Conservation (phyloP, 2,888 invertebrate genomes). For the Mythimna loreyi region DNA sequence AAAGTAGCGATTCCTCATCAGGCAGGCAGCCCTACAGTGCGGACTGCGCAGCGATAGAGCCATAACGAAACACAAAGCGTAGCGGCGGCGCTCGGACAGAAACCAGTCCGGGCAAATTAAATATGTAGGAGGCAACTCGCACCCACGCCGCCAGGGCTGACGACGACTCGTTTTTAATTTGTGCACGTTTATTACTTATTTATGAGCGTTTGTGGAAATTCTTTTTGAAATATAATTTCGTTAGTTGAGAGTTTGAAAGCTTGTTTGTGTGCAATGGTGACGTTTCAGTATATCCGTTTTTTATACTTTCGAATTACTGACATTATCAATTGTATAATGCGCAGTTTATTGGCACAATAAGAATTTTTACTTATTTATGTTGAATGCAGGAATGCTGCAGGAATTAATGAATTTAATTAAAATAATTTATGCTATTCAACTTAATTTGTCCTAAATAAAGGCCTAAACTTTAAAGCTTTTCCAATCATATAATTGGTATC, state of each 20-base stretch:
- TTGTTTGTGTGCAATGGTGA: conserved; percentile 21
- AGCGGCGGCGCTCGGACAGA: conserved; percentile 84
- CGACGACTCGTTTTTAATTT: conserved; percentile 53
- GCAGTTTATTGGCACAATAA: background rate
- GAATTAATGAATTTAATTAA: background rate
- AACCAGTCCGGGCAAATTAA: conserved; percentile 90
- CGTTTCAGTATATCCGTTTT: conserved; percentile 6
- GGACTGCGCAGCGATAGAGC: conserved; percentile 82
- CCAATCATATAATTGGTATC: background rate
- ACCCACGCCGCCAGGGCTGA: conserved; percentile 74
- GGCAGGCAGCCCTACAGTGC: conserved; percentile 69
- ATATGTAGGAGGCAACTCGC: conserved; percentile 89
- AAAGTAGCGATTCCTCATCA: conserved; percentile 77
- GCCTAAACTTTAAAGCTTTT: background rate
- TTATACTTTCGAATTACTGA: background rate
- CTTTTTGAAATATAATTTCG: conserved; percentile 46
- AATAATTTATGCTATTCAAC: background rate
- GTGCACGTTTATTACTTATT: conserved; percentile 58
- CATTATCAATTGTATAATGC: background rate
- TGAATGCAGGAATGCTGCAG: background rate
- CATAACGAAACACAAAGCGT: conserved; percentile 89
- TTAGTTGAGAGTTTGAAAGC: conserved; percentile 28
- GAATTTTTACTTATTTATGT: background rate
- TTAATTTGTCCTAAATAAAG: background rate
- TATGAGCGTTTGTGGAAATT: conserved; percentile 48